Conservation (phyloP, 2,888 invertebrate species). For the Malachius bipustulatus region DNA sequence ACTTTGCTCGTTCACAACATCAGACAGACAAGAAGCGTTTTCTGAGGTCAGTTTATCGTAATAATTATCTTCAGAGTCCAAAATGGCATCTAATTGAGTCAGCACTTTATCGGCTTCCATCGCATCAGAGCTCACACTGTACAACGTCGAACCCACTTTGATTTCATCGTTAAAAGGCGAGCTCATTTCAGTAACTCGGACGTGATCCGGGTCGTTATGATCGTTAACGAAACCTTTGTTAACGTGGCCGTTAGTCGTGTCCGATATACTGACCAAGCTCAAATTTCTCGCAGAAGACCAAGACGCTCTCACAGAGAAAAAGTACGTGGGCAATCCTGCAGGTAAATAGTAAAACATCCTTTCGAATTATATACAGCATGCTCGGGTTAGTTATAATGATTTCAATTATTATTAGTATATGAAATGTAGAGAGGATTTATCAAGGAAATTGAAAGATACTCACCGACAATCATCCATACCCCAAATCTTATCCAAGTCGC, state of each 20-base stretch:
- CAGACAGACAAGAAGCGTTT: not conserved
- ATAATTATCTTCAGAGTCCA: not conserved
- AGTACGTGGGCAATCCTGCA: conserved; percentile 34
- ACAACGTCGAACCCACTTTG: too few relatives aligned
- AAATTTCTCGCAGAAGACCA: conserved; percentile 19
- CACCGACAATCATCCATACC: conserved; percentile 72
- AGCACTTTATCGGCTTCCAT: not conserved
- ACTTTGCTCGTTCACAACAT: not conserved
- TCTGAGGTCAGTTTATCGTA: not conserved
- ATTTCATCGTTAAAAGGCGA: conserved; percentile 6
- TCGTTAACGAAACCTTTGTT: conserved; percentile 17
- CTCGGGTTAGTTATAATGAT: conserved; percentile 7
- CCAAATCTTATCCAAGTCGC: conserved; percentile 76
- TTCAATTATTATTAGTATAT: too few relatives aligned
- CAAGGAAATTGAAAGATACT: too few relatives aligned
- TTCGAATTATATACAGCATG: conserved; percentile 28
- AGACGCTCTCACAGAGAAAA: conserved; percentile 24
- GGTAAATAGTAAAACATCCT: conserved; percentile 22
- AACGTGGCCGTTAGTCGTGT: conserved; percentile 12
- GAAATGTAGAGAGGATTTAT: too few relatives aligned
- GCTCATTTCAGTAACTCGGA: not conserved
- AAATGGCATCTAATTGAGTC: not conserved
- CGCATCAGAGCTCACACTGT: too few relatives aligned
- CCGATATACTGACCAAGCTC: conserved; percentile 12
- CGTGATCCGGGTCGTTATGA: not conserved